Evolutionary conservation across 2,113 vertebrate species (phyloP).

Genomic region (Chaenogobius annularis): DNA sequence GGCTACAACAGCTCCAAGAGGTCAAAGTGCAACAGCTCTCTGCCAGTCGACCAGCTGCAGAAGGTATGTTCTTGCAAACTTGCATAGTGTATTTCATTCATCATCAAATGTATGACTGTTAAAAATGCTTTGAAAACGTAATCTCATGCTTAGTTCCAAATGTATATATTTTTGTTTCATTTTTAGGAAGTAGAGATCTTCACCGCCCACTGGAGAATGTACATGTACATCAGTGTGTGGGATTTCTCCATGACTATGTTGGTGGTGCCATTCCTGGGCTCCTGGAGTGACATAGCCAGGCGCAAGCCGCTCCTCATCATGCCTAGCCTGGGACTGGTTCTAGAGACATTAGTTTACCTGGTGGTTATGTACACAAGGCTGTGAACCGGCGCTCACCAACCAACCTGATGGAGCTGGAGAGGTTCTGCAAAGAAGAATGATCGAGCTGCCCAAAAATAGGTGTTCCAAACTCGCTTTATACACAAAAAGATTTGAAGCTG

Average conservation of each 20-base stretch:
- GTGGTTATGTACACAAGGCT: conserved; percentile 88
- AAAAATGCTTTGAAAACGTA: no score
- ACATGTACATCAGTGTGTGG: conserved; percentile 84
- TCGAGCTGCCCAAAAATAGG: no score
- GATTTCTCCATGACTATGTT: conserved; percentile 85
- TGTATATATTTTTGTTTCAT: no score
- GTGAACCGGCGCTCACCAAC: no score
- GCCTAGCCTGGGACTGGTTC: conserved; percentile 80
- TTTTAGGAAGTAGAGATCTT: conserved; percentile 84
- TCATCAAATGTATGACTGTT: no score
- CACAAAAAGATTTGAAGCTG: no score
- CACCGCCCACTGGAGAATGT: conserved; percentile 93
- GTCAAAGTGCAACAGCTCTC: conserved; percentile 69
- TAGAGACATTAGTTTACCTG: conserved; percentile 83
- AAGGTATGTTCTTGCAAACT: conserved; percentile 64
- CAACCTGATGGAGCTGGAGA: no score
- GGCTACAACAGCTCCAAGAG: conserved; percentile 79
- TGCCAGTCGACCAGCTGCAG: conserved; percentile 53
- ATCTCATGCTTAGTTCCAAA: no score
- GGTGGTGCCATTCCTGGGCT: conserved; percentile 85
- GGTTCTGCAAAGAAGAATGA: no score
- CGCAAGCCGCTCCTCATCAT: conserved; percentile 84
- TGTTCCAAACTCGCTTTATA: no score
- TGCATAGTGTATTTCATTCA: no score
- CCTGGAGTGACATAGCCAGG: conserved; percentile 91